Evolutionary conservation across 2,888 invertebrate species (phyloP).

Genomic region (Tetragonula carbonaria): DNA sequence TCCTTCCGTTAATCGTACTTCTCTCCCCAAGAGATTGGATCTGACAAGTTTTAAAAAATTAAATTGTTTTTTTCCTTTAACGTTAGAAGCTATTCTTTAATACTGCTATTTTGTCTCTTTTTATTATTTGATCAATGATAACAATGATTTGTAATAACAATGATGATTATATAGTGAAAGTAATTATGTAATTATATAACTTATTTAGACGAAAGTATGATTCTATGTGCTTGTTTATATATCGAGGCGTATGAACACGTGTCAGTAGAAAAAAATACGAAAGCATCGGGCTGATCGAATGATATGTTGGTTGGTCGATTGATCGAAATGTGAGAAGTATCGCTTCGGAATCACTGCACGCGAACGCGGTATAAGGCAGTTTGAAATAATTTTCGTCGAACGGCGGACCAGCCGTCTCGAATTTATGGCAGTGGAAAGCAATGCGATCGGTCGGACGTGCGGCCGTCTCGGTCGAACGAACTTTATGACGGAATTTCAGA

Average conservation of each 20-base stretch:
- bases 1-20: background rate
- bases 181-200: too few relatives aligned
- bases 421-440: background rate
- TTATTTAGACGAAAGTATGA: too few relatives aligned
- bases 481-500: background rate
- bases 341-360: background rate
- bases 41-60: background rate
- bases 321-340: background rate
- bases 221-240: too few relatives aligned
- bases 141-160: too few relatives aligned
- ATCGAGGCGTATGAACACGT: background rate
- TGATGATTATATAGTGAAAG: too few relatives aligned
- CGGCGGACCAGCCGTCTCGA: background rate
- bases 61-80: too few relatives aligned
- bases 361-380: background rate
- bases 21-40: background rate
- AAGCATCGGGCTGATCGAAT: background rate
- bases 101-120: too few relatives aligned
- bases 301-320: background rate
- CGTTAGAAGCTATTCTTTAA: too few relatives aligned
- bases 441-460: background rate
- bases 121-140: too few relatives aligned
- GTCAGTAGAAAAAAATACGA: background rate
- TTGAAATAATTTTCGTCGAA: background rate
- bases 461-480: background rate